Base-by-base conservation (phyloP, 2,113 vertebrate species). In the Setophaga coronata region DNA sequence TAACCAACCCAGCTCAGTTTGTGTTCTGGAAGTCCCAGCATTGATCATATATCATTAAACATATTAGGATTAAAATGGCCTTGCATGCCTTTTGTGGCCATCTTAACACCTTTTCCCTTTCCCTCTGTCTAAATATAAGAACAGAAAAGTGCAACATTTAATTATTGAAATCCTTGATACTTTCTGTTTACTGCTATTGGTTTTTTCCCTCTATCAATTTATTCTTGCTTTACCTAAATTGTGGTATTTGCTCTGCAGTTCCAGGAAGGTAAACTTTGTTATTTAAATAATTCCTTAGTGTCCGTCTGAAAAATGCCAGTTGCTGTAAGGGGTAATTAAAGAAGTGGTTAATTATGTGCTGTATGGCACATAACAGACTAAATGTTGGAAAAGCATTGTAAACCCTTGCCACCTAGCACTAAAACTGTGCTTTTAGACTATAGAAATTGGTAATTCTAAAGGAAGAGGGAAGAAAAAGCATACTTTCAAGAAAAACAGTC, bases 341-440 rank as follows among this genome's bases (percentile, higher is more conserved):
- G 13, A 48, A 25, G 42, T 1, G 0, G 9, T 56, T 56, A 53
- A 28, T 24, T 57, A 23, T 1, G 0, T 50, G 10, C 14, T 9
- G 7, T 47, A 18, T 31, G 18, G 1, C 54, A 19, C 0, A 2
- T 42, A 53, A 61, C 14, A 40, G 11, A 9, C 4, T 45, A 11
- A 78, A 29, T 1, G 2, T 15, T 47, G 12, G 18, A 31, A 62
- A 87, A 87, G 7, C 15, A 47, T 10, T 10, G 23, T 15, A 25
- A 61, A 80, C 5, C 4, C 12, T 73, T 72, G 50, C 8, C 11
- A 73, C 6, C 10, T 11, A 24, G 18, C 7, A 34, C 21, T 73
- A 73, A 60, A 88, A 66, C 15, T 7, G 54, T 8, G 0, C 5
- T 54, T 90, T 58, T 50, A 17, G 13, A 6, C 21, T 43, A 19